Evolutionary conservation across 2,797 vertebrate genomes (phyloP).

Genomic region (Aselliscus stoliczkanus): DNA sequence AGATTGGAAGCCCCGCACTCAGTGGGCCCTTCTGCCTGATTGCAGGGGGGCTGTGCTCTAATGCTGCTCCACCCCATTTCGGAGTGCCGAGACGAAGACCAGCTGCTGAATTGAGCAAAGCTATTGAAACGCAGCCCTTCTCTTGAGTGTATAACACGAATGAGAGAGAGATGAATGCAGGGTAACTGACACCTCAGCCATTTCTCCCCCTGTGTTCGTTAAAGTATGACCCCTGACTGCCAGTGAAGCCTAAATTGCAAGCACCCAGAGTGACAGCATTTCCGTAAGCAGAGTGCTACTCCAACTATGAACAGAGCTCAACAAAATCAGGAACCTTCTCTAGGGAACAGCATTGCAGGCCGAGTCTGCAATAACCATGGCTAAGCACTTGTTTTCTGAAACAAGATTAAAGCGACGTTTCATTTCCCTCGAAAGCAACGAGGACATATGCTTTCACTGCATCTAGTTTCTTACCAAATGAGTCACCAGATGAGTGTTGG

Average conservation of each 20-base stretch:
- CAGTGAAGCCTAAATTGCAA: background rate
- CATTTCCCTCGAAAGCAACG: conserved; percentile 66
- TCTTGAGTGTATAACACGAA: background rate
- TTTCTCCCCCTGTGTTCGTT: background rate
- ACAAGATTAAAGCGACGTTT: conserved; percentile 47
- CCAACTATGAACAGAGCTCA: background rate
- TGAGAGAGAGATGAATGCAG: background rate
- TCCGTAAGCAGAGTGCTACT: background rate
- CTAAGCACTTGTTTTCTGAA: conserved; percentile 48
- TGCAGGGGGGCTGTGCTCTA: fast-evolving
- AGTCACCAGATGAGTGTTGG: conserved; percentile 1
- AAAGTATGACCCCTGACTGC: background rate
- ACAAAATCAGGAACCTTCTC: conserved; percentile 9
- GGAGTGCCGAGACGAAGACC: background rate
- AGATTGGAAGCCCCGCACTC: background rate
- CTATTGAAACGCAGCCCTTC: background rate
- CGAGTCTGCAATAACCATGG: background rate
- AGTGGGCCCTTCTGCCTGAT: background rate
- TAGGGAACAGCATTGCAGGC: background rate
- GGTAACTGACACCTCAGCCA: fast-evolving
- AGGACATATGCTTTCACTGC: background rate
- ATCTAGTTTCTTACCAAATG: conserved; percentile 47
- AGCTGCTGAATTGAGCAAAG: background rate
- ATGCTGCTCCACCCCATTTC: background rate
- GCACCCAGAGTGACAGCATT: background rate